phyloP scores from a whole-genome alignment of 1,140 invertebrate genomes.

The Papilio aristodemus region DNA sequence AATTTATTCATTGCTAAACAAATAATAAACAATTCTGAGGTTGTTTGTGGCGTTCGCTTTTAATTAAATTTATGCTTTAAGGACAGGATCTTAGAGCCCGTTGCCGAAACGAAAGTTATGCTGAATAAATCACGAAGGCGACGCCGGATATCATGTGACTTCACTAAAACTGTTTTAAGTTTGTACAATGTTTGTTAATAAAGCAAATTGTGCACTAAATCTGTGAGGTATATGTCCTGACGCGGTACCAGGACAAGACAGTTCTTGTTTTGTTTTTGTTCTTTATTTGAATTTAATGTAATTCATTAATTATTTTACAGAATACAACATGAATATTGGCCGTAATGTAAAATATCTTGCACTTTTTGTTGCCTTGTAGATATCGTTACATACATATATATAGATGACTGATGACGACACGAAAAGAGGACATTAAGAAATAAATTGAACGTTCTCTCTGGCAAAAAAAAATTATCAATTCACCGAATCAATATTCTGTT shows the following conservation, averaged over 20 bases:
- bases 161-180: conserved; percentile 8
- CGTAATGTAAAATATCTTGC: too few relatives aligned
- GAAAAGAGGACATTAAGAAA: conserved; percentile 3
- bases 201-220: background rate
- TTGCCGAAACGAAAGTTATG: background rate
- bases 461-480: conserved; percentile 40
- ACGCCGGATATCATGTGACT: background rate
- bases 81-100: background rate
- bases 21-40: conserved; percentile 19
- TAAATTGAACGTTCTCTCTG: conserved; percentile 11
- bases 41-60: background rate
- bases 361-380: too few relatives aligned
- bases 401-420: background rate
- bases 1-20: conserved; percentile 4
- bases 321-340: too few relatives aligned
- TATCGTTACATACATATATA: too few relatives aligned
- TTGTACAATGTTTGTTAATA: conserved; percentile 9
- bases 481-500: conserved; percentile 52
- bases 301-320: too few relatives aligned
- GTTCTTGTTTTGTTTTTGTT: background rate
- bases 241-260: background rate
- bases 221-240: background rate
- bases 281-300: too few relatives aligned
- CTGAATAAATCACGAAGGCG: conserved; percentile 6
- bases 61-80: conserved; percentile 5